A percentile compares a stretch with the other conserved stretches of the same genome.
Conservation (phyloP, 2,888 invertebrate genomes). For the Lasioglossum vierecki region DNA sequence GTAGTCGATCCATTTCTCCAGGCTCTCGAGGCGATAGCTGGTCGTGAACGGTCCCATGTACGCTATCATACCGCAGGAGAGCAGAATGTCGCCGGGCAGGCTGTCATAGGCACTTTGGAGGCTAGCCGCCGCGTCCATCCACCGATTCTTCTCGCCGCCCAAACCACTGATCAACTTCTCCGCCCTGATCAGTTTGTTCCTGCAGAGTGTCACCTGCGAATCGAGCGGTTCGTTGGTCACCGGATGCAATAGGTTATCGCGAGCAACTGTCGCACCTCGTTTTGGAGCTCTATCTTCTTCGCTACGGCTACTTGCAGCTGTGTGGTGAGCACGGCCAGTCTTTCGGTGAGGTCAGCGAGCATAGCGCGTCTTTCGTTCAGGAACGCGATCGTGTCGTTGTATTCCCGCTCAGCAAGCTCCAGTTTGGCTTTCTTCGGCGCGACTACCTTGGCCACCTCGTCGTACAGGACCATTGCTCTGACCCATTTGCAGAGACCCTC, state of each 20-base stretch:
- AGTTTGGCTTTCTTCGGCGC: constrained; percentile 90
- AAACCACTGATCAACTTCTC: constrained; percentile 88
- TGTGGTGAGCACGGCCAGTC: constrained; percentile 85
- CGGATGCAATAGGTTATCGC: background rate
- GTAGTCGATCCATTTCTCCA: constrained; percentile 84
- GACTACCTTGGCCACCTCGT: constrained; percentile 88
- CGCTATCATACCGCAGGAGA: constrained; percentile 86
- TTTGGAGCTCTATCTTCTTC: constrained; percentile 85
- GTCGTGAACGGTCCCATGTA: constrained; percentile 87
- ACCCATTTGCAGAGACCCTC: constrained; percentile 91
- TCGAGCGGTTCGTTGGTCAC: background rate
- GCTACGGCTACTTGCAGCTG: constrained; percentile 84
- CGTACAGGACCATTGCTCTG: constrained; percentile 90
- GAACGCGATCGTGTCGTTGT: constrained; percentile 86
- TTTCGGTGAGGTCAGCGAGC: constrained; percentile 86
- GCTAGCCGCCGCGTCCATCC: constrained; percentile 85
- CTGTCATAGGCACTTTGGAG: constrained; percentile 85
- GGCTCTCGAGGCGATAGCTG: constrained; percentile 74
- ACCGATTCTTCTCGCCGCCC: constrained; percentile 88
- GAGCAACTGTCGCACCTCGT: constrained; percentile 77
- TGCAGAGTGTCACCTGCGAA: constrained; percentile 84
- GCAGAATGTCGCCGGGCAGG: constrained; percentile 87
- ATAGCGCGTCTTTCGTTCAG: constrained; percentile 88
- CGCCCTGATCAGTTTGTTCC: constrained; percentile 87
- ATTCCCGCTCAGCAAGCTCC: constrained; percentile 87